These are phyloP conservation scores for Schizopygopsis malacanthus DNA, from an alignment of 2,797 vertebrate genomes.

Conservation along the genomic window DNA sequence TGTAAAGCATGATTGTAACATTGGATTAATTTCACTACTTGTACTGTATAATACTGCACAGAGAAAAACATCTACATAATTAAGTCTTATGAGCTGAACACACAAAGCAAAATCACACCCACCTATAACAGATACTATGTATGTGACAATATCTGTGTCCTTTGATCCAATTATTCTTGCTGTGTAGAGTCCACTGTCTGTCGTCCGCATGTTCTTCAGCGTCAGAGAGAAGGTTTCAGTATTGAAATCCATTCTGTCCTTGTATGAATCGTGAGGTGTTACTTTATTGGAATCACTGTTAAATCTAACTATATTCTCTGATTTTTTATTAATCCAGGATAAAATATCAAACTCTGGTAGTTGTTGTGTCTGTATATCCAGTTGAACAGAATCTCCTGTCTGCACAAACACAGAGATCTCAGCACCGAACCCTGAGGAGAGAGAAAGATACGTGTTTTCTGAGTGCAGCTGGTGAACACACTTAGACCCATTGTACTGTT, in stretches of 20 bases:
- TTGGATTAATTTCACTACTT: neutral
- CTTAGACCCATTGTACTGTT: no score
- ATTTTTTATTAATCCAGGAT: neutral
- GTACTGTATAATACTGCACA: neutral
- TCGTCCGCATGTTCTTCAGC: neutral
- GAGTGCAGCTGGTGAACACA: no score
- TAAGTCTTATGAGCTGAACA: neutral
- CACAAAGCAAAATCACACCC: neutral
- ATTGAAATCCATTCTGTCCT: neutral
- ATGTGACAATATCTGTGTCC: no score
- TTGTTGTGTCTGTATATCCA: neutral
- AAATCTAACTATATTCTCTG: neutral
- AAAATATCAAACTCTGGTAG: fast-evolving
- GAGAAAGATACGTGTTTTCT: neutral
- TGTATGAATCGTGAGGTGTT: fast-evolving
- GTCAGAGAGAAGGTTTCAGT: conserved; percentile 37
- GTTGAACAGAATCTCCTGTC: conserved; percentile 29
- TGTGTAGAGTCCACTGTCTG: no score
- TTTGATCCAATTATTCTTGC: no score
- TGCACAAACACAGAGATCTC: conserved; percentile 29
- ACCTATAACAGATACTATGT: conserved; percentile 58
- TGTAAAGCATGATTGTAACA: neutral
- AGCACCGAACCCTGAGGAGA: neutral
- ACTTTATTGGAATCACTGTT: fast-evolving
- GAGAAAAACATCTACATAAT: fast-evolving